These are phyloP conservation scores for Etia nguti DNA, from an alignment of 2,113 vertebrate species.

Conservation along the genomic window DNA sequence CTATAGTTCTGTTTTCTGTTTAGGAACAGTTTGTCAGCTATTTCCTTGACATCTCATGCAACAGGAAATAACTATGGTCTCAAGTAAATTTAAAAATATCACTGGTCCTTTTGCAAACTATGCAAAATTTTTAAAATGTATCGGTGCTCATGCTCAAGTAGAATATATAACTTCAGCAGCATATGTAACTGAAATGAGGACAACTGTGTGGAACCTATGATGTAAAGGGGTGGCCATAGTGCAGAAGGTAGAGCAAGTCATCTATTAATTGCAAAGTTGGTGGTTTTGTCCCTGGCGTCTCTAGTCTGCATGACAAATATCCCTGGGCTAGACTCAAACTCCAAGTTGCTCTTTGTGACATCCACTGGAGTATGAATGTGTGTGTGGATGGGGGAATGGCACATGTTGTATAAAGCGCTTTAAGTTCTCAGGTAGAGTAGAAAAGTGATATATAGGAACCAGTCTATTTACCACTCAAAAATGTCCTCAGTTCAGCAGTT, in stretches of 20 bases:
- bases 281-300: background rate
- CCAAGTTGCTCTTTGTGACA: background rate
- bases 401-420: rapidly evolving
- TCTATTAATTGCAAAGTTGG: background rate
- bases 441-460: background rate
- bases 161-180: background rate
- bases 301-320: background rate
- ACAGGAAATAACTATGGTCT: background rate
- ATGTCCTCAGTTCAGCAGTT: background rate
- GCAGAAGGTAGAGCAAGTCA: background rate
- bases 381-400: background rate
- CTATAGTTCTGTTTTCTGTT: background rate
- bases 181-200: background rate
- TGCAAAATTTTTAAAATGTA: background rate
- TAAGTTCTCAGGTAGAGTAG: background rate
- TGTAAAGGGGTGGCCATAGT: background rate
- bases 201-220: background rate
- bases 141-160: background rate
- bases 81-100: background rate
- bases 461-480: background rate
- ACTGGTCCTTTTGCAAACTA: background rate
- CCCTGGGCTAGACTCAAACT: background rate
- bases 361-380: background rate
- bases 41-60: rapidly evolving
- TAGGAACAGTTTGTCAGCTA: background rate